A percentile compares a stretch with the other conserved stretches of the same genome.
Conservation (phyloP, 1,140 invertebrate species). For the Stratiolaelaps scimitus region DNA sequence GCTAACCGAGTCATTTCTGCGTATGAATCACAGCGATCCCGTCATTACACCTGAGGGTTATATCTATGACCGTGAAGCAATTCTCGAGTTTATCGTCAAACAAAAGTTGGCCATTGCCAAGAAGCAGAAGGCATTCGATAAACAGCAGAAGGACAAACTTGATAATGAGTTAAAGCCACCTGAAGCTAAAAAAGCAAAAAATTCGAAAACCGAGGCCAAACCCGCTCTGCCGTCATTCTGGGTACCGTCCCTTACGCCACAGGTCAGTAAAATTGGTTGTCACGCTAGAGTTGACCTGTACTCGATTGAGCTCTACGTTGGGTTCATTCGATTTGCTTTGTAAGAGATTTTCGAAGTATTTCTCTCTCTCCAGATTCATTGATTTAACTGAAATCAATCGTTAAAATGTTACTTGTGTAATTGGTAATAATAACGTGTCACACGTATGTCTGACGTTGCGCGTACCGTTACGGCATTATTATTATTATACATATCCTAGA, state of each 20-base stretch:
- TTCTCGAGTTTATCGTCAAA: conserved; percentile 84
- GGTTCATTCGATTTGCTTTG: too few species aligned
- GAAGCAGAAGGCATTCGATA: conserved; percentile 82
- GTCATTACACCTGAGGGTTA: conserved; percentile 67
- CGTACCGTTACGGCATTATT: too few species aligned
- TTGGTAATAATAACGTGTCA: too few species aligned
- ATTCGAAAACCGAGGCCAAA: conserved; percentile 24
- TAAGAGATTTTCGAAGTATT: too few species aligned
- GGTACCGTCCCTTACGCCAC: conserved; percentile 86
- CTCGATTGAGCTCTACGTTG: too few species aligned
- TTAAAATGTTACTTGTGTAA: too few species aligned
- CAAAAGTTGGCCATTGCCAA: conserved; percentile 84
- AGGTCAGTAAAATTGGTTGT: conserved; percentile 49
- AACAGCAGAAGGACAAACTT: conserved; percentile 46
- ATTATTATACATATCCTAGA: too few species aligned
- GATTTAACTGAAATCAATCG: too few species aligned
- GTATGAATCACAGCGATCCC: conserved; percentile 32
- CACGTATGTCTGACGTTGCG: too few species aligned
- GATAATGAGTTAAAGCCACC: conserved; percentile 13
- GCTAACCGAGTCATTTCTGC: background rate
- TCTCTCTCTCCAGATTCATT: too few species aligned
- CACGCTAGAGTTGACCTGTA: too few species aligned
- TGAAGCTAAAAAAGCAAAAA: conserved; percentile 48
- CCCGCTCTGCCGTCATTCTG: conserved; percentile 77
- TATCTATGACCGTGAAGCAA: conserved; percentile 93